Base-by-base conservation (phyloP, 2,113 vertebrate genomes). In the Siniperca chuatsi region DNA sequence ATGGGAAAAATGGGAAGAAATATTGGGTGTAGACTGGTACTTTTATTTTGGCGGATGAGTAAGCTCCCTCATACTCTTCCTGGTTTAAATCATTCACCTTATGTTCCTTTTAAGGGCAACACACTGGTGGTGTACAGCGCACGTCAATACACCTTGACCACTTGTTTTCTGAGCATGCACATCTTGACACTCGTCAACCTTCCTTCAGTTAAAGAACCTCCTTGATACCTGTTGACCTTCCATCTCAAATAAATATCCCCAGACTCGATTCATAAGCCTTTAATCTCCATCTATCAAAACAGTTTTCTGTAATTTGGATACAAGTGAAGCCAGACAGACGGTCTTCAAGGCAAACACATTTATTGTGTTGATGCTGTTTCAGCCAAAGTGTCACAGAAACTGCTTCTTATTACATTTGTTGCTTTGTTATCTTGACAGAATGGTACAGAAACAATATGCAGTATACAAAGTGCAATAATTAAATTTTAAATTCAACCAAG, bases 201-300 rank as follows among this genome's bases (percentile, higher is more conserved):
- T 62, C 25, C 25, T 65, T 44, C 21, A 18, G 6, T 18, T 42
- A 29, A 55, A 60, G 25, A 57, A 16, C 58, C 58, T 52, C n/a
- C 13, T 55, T 20, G 16, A 21, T 35, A 37, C 29, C 61, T 35
- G 73, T 54, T 70, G 61, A 83, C 80, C 87, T 83, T 76, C 44
- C 3, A 0, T 35, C 16, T 71, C 33, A 61, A 58, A 61, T 15
- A 75, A 80, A 82, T 35, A 44, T 55, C 50, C 58, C 44, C 29
- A 23, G 8, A 42, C 37, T 68, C 8, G 8, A 1, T 52, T 75
- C 12, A 55, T 57, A 12, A 74, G 12, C 23, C 16, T 62, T 46
- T 25, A 71, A 67, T 73, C 37, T 66, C 58, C 50, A 4, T 74
- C 33, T 13, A 33, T 65, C 70, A 35, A 54, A 72, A 1, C n/a